Conservation (phyloP, 1,140 invertebrate genomes). For the Piezodorus guildinii region DNA sequence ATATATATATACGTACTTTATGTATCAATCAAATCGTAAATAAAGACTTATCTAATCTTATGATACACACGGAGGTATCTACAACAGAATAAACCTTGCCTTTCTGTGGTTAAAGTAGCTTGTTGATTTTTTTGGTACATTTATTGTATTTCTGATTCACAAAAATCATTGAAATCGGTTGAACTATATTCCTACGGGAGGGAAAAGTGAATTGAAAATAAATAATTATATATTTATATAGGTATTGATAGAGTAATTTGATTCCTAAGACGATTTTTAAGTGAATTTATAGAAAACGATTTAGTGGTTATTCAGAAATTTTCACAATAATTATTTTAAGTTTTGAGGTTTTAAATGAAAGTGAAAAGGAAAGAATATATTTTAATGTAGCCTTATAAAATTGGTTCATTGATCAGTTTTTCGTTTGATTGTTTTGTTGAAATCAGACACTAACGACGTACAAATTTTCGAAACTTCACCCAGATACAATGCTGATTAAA, state of each 20-base stretch:
- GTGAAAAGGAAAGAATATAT: not conserved
- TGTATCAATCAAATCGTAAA: too few relatives aligned
- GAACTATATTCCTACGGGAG: not conserved
- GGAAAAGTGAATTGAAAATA: not conserved
- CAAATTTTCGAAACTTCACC: slow-evolving; percentile 30
- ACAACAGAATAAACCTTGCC: slow-evolving; percentile 1
- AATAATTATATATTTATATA: not conserved
- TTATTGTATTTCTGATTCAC: not conserved
- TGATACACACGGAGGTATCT: slow-evolving; percentile 4
- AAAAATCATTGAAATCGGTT: not conserved
- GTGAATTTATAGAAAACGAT: slow-evolving; percentile 11
- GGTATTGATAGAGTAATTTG: slow-evolving; percentile 7
- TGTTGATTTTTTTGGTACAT: not conserved
- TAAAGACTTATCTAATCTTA: too few relatives aligned
- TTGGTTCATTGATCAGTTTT: too few relatives aligned
- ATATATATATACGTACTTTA: too few relatives aligned
- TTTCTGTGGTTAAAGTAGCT: slow-evolving; percentile 11
- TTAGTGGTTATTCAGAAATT: slow-evolving; percentile 1
- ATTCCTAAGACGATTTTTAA: slow-evolving; percentile 17
- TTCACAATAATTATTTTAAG: slow-evolving; percentile 13
- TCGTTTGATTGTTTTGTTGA: too few relatives aligned
- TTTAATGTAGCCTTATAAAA: too few relatives aligned
- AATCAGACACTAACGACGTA: slow-evolving; percentile 23
- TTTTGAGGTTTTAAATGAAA: slow-evolving; percentile 5
- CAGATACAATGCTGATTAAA: slow-evolving; percentile 24